Conservation (phyloP, 2,888 invertebrate species). For the Flexamia atlantica region DNA sequence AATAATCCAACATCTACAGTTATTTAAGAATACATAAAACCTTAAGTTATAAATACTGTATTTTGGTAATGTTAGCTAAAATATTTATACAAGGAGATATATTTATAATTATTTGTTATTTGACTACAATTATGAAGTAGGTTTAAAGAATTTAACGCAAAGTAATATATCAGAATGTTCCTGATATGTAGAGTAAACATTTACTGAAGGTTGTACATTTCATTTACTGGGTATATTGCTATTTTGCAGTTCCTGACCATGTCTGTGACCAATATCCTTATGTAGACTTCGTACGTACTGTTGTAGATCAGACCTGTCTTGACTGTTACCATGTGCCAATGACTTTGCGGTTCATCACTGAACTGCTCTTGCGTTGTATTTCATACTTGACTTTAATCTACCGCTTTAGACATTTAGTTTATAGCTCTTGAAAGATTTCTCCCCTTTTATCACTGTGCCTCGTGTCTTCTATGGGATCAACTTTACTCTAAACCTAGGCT, state of each 20-base stretch:
- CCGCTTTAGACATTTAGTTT: constrained; percentile 39
- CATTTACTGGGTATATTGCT: not conserved
- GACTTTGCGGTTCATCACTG: not conserved
- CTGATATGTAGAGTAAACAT: not conserved
- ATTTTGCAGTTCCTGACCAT: constrained; percentile 37
- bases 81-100: constrained; percentile 27
- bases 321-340: constrained; percentile 57
- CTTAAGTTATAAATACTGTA: constrained; percentile 25
- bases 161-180: constrained; percentile 42
- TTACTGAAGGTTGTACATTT: constrained; percentile 32
- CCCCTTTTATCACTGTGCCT: constrained; percentile 60
- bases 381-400: constrained; percentile 29
- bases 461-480: constrained; percentile 63
- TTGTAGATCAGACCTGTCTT: constrained; percentile 18
- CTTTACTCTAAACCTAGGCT: constrained; percentile 64
- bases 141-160: not conserved
- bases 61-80: constrained; percentile 28
- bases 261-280: not conserved
- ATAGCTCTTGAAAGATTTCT: constrained; percentile 42
- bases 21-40: not conserved
- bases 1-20: not conserved
- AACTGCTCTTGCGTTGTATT: constrained; percentile 36
- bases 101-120: constrained; percentile 34
- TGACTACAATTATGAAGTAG: constrained; percentile 23
- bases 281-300: not conserved